Evolutionary conservation across 2,888 invertebrate genomes (phyloP).

Genomic region (Thymelicus acteon): DNA sequence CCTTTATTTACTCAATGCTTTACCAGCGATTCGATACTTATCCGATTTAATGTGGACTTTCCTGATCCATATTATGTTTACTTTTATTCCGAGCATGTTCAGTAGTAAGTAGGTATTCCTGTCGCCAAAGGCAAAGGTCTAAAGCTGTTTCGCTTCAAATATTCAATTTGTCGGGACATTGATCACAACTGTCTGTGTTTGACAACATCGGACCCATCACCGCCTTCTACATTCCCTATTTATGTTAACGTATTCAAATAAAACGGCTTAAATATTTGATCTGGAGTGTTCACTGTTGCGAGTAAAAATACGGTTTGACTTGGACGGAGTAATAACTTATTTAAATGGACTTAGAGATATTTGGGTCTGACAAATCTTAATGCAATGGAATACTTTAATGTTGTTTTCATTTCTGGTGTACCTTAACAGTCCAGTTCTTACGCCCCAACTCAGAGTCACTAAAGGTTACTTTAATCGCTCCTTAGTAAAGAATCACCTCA

Average conservation of each 20-base stretch:
- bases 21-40: conserved; percentile 3
- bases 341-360: background rate
- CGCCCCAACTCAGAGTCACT: too few relatives aligned
- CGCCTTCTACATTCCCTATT: conserved; percentile 39
- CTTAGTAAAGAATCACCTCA: too few relatives aligned
- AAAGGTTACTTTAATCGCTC: too few relatives aligned
- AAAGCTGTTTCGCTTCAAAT: conserved; percentile 57
- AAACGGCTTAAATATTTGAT: conserved; percentile 32
- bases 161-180: conserved; percentile 75
- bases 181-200: conserved; percentile 63
- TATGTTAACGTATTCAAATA: conserved; percentile 33
- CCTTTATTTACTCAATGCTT: conserved; percentile 29
- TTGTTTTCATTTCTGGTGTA: background rate
- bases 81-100: conserved; percentile 17
- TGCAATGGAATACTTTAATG: background rate
- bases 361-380: background rate
- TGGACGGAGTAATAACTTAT: conserved; percentile 13
- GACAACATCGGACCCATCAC: conserved; percentile 59
- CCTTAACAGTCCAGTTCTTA: background rate
- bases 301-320: conserved; percentile 18
- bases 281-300: conserved; percentile 24
- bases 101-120: conserved; percentile 10
- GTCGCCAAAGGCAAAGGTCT: conserved; percentile 36
- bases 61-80: conserved; percentile 3
- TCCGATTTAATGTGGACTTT: background rate